phyloP scores from a whole-genome alignment of 2,797 vertebrate species.

The Heterohyrax brucei region DNA sequence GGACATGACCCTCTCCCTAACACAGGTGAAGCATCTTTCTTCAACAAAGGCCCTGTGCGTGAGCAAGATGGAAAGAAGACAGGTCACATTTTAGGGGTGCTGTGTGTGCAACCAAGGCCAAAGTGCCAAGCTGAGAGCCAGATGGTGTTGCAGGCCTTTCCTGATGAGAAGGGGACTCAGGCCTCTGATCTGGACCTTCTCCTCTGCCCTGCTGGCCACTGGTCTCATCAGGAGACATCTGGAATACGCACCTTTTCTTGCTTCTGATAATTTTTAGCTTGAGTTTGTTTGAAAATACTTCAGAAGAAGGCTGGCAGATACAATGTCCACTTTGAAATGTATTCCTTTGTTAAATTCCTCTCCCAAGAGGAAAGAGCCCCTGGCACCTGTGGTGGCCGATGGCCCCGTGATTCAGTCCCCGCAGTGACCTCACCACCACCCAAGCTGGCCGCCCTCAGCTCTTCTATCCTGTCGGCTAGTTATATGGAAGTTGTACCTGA shows the following conservation, averaged over 20 bases:
- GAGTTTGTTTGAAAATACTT: slow-evolving; percentile 87
- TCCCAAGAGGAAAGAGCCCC: slow-evolving; percentile 84
- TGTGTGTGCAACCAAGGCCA: slow-evolving; percentile 71
- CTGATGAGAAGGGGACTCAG: slow-evolving; percentile 79
- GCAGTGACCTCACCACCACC: slow-evolving; percentile 86
- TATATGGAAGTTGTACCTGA: slow-evolving; percentile 65
- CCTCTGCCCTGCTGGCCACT: slow-evolving; percentile 78
- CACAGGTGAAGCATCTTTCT: not conserved
- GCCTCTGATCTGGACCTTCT: slow-evolving; percentile 74
- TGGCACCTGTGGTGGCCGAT: slow-evolving; percentile 85
- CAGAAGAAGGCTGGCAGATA: slow-evolving; percentile 87
- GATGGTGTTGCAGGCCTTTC: slow-evolving; percentile 86
- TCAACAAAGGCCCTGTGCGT: slow-evolving; percentile 49
- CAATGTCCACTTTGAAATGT: slow-evolving; percentile 84
- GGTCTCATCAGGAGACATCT: slow-evolving; percentile 83
- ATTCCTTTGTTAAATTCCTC: slow-evolving; percentile 87
- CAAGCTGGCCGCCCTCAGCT: slow-evolving; percentile 78
- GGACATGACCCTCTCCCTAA: too few relatives aligned
- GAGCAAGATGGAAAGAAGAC: slow-evolving; percentile 49
- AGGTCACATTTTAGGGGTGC: slow-evolving; percentile 69
- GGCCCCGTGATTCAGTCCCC: slow-evolving; percentile 76
- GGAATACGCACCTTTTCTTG: slow-evolving; percentile 79
- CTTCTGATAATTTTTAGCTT: slow-evolving; percentile 85
- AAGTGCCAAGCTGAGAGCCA: slow-evolving; percentile 80
- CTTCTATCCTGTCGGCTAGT: slow-evolving; percentile 78